Evolutionary conservation across 2,888 invertebrate species (phyloP), one percentile per base, ranked within the genome.

Genomic region (Crepidodera aurea): DNA sequence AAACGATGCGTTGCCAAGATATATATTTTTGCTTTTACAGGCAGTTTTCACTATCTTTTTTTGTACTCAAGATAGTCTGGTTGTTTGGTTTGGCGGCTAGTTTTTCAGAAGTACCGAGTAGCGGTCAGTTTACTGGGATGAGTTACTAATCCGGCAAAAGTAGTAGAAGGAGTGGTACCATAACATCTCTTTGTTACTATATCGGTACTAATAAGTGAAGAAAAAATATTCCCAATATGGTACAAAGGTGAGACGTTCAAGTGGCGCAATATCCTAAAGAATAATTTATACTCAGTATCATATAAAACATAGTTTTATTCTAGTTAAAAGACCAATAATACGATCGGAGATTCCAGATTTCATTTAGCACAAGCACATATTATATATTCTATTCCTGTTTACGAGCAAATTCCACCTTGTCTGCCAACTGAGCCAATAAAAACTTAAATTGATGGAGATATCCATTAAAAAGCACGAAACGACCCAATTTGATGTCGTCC

Each of bases 391-490:
- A 64, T 46, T 58, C 51, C 37, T 61, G 62, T 64, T 64, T 64
- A 64, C 53, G 64, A 57, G 53, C 48, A 18, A 56, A 61, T 54
- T 60, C 59, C 40, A 61, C 60, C 56, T 54, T 62, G 54, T 57
- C 59, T 39, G 67, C 64, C 67, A 67, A 53, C 55, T 32, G 37
- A 51, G 57, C 65, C 58, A 64, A 69, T 71, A 71, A 71, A 71
- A 69, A 63, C 60, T 59, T 12, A 58, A 66, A 62, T 62, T 68
- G 65, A 71, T 71, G 68, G 59, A 57, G 51, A 64, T 56, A 50
- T 51, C 39, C 62, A 61, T 68, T 65, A 62, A 62, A 62, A 62
- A 53, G 16, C 39, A 58, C 60, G 42, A 66, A 64, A 59, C 62
- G 54, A 65, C 50, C 54, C 50, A 48, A 60, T 62, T 65, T 62